Base-by-base conservation (phyloP, 2,888 invertebrate species). In the Nudaria mundana region DNA sequence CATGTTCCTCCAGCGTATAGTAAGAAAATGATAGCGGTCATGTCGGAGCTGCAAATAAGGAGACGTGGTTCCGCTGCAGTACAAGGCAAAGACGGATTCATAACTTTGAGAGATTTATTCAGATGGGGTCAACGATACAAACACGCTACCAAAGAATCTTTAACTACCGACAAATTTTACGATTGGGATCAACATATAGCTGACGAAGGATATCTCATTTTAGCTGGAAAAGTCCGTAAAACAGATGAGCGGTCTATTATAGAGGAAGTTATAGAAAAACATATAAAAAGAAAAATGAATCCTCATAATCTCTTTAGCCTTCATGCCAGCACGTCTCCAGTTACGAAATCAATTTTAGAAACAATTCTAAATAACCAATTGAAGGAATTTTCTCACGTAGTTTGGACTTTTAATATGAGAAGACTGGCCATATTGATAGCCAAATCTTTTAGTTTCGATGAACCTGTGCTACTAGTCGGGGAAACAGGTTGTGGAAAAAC, bases 401-500 rank as follows among this genome's bases (percentile, higher is more conserved):
- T 99, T 0, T 98, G 98, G 97, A 99, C 99, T 0, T 93, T 91
- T 54, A 96, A 95, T 64, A 95, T 98, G 95, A 91, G 97, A 35
- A 89, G 94, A 61, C 90, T 95, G 72, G 95, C 94, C 0, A 93
- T 95, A 10, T 73, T 95, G 10, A 93, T 94, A 1, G 93, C 92
- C 0, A 96, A 98, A 82, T 96, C 98, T 0, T 91, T 97, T 56
- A 91, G 93, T 52, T 99, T 97, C 66, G 92, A 95, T 58, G 99
- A 99, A 76, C 99, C 99, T 0, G 95, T 98, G 1, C 81, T 99
- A 30, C 84, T 99, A 26, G 97, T 99, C 0, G 99, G 99, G 6
- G 98, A 98, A 71, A 99, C 99, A 1, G 99, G 98, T 0, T 97
- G 98, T 70, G 99, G 99, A 0, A 99, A 99, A 89, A 99, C 99